Evolutionary conservation across 2,888 invertebrate species (phyloP), one percentile per base, ranked within the genome.

Genomic region (Pristionchus exspectatus): DNA sequence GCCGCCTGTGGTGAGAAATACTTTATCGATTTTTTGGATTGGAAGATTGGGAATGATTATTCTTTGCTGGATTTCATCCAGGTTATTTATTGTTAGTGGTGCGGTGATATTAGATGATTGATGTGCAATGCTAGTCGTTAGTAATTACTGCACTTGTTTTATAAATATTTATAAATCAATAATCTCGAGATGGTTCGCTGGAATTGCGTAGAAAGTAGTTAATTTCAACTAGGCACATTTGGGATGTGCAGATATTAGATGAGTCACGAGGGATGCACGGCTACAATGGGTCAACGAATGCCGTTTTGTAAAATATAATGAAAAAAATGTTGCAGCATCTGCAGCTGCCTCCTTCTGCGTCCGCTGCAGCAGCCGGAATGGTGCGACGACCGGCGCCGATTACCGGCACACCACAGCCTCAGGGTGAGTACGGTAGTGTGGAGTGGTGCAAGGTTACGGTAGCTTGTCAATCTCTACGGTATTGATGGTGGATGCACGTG

Each of bases 351-450:
- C 81, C 38, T 12, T 16, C 81, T 44, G 44, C 77, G 4, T 21
- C 44, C 21, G 7, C 24, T 14, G 77, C 44, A 44, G 44, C 77
- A 27, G 50, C 72, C 72, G 72, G 81, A 12, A 50, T 50, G 50
- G 14, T 81, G 44, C 81, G 81, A 81, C 44, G 81, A 12, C 81
- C 81, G 50, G 50, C 50, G 81, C 81, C 81, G 18, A 81, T 81
- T 27, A 44, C 77, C 7, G 81, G 81, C n/a, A 81, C 81, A 3
- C 81, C 81, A 5, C 21, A 7, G 7, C 81, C 81, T 0, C 21
- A 7, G 50, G 27, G 81, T 81, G 81, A 54, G 74, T 77, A 30
- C 74, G 72, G 72, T 63, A n/a, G 63, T 2, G 1, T 56, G 56
- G 56, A 3, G 44, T 50, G 44, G 9, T 9, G 44, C 10, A 50